Conservation (phyloP, 2,113 vertebrate species). For the Salvelinus sp. region DNA sequence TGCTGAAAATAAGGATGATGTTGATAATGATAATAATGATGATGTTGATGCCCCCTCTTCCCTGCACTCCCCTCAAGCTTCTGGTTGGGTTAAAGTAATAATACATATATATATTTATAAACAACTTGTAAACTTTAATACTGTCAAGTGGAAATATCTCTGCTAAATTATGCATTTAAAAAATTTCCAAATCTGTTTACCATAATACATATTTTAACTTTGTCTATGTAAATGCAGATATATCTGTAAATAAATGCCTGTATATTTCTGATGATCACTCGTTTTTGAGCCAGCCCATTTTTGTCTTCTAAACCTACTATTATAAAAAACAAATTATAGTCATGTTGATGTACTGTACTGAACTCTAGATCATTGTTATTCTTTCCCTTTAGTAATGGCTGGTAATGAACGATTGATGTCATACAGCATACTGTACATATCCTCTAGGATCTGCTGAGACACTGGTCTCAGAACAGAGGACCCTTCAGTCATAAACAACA, state of each 20-base stretch:
- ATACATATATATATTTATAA: slow-evolving; percentile 47
- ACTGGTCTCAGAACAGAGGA: too few species aligned
- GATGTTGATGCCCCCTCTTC: not conserved
- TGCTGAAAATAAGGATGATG: not conserved
- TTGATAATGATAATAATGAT: not conserved
- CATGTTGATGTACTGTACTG: too few species aligned
- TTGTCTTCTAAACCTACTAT: not conserved
- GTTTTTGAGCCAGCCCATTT: not conserved
- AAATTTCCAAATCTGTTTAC: slow-evolving; percentile 43
- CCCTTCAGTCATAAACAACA: too few species aligned
- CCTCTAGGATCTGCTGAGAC: too few species aligned
- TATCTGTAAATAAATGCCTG: slow-evolving; percentile 78
- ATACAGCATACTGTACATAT: too few species aligned
- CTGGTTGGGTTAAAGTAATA: slow-evolving; percentile 10
- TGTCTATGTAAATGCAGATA: slow-evolving; percentile 64
- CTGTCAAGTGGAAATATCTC: slow-evolving; percentile 17
- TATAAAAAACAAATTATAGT: not conserved
- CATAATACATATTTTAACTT: slow-evolving; percentile 58
- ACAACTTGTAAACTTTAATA: slow-evolving; percentile 23
- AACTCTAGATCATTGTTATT: too few species aligned
- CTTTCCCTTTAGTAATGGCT: too few species aligned
- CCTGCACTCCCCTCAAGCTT: not conserved
- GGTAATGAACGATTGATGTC: too few species aligned
- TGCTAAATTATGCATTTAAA: slow-evolving; percentile 31
- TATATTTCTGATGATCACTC: slow-evolving; percentile 63